Percentiles rank a stretch among this genome's conserved stretches.
Conservation (phyloP, 2,113 vertebrate genomes). For the Sphyrna mokarran region DNA sequence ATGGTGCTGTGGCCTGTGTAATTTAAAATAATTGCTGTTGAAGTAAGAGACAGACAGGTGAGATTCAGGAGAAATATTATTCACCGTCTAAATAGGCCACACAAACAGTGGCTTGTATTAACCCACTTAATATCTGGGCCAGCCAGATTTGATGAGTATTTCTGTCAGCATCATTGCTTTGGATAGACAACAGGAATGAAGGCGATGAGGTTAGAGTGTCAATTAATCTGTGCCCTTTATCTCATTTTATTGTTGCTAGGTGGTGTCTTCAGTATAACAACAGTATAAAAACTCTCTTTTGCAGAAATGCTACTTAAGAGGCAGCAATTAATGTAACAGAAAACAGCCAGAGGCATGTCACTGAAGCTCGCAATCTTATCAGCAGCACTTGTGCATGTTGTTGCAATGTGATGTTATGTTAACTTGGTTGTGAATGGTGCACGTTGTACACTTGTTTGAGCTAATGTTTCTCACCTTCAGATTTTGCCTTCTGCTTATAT, state of each 20-base stretch:
- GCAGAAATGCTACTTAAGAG: neutral
- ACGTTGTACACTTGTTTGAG: neutral
- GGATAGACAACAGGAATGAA: neutral
- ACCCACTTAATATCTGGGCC: conserved; percentile 13
- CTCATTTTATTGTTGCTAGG: neutral
- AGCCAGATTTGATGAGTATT: neutral
- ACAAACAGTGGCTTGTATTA: neutral
- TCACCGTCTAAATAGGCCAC: neutral
- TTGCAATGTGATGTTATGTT: neutral
- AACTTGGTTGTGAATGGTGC: neutral
- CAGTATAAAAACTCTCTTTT: neutral
- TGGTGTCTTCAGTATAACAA: neutral
- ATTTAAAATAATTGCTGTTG: neutral
- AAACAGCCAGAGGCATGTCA: neutral
- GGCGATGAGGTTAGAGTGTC: neutral
- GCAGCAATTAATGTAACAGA: neutral
- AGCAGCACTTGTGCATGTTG: neutral
- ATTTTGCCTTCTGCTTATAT: neutral
- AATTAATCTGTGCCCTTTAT: neutral
- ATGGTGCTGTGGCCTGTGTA: neutral
- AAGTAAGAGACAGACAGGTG: neutral
- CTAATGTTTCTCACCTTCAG: neutral
- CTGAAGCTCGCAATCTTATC: neutral
- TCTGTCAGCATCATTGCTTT: neutral
- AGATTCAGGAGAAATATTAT: neutral